These are phyloP conservation scores for Drosophila ercepeae DNA, from an alignment of 1,140 invertebrate species.

Conservation along the genomic window DNA sequence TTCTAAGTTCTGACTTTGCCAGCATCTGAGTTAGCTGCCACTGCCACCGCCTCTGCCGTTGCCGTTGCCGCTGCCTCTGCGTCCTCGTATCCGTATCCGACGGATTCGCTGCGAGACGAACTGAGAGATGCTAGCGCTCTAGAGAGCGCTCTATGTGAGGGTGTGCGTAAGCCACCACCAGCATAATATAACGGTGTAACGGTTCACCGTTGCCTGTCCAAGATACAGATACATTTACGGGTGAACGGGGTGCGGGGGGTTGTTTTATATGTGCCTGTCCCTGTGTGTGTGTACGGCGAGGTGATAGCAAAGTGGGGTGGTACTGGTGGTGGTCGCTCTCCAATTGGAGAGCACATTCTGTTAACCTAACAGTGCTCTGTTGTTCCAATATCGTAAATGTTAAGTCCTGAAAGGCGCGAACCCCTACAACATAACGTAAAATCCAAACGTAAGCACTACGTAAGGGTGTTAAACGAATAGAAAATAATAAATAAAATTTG, in stretches of 20 bases:
- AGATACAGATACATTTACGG: conserved; percentile 11
- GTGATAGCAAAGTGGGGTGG: conserved; percentile 44
- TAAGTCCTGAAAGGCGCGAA: conserved; percentile 9
- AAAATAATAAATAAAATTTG: neutral
- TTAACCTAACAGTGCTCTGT: conserved; percentile 7
- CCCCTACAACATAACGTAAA: conserved; percentile 25
- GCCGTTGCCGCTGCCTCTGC: conserved; percentile 8
- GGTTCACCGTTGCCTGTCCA: conserved; percentile 55
- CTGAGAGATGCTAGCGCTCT: conserved; percentile 14
- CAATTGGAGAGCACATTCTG: conserved; percentile 58
- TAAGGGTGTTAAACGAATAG: conserved; percentile 25
- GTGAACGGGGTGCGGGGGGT: conserved; percentile 1
- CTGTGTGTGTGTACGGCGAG: conserved; percentile 35
- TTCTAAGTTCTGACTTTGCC: conserved; percentile 35
- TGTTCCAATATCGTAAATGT: conserved; percentile 48
- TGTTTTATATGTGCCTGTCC: conserved; percentile 1
- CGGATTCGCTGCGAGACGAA: conserved; percentile 11
- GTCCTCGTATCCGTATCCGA: conserved; percentile 31
- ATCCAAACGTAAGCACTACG: conserved; percentile 20
- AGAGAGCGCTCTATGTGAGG: conserved; percentile 16
- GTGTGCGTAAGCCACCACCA: conserved; percentile 63
- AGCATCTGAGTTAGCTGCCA: conserved; percentile 45
- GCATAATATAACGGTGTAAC: conserved; percentile 72
- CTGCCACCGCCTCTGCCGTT: conserved; percentile 17
- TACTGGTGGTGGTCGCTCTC: conserved; percentile 46